Base-by-base conservation (phyloP, 1,140 invertebrate genomes). In the Hycleus cichorii region DNA sequence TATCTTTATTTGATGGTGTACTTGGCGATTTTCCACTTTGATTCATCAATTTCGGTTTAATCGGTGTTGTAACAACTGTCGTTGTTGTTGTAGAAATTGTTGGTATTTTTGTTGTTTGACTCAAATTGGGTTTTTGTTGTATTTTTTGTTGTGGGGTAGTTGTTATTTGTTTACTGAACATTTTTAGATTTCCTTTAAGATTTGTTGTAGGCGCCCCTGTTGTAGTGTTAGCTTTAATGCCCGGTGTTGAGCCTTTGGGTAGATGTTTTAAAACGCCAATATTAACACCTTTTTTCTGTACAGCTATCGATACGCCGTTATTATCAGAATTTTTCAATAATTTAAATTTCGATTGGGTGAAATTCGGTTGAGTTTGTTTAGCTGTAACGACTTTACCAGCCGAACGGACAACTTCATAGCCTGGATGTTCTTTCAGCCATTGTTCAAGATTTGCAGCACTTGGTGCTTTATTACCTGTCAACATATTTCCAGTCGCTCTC, bases 341-440 rank as follows among this genome's bases (percentile, higher is more conserved):
- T 64, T 72, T 71, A 6, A 74, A 47, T 57, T 71, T 72, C 5
- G 72, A 71, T 53, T 72, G 72, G 5, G 66, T 63, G 7, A 68
- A 47, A 39, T 62, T 18, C 18, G 18, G 18, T 18, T 18, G 18
- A 32, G 4, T 59, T 27, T 39, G 50, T 52, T 54, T 60, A 18
- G 64, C 62, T 7, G 70, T 66, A 4, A 70, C 64, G 27, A 68
- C 58, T 63, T 72, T 68, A 46, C 62, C 66, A 26, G 81, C 83
- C 0, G 89, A 82, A 56, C 83, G 79, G 1, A 91, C 78, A 1
- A 92, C 85, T 76, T 93, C 88, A 75, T 83, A 95, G 0, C 86
- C 87, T 10, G 91, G 91, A 82, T 95, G 86, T 57, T 88, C 84
- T 70, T 88, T 84, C 5, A 97, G 75, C 91, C 91, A 95, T 7